phyloP scores from a whole-genome alignment of 92 coral and sea anemone genomes.

The Chrysogorgia sp. region DNA sequence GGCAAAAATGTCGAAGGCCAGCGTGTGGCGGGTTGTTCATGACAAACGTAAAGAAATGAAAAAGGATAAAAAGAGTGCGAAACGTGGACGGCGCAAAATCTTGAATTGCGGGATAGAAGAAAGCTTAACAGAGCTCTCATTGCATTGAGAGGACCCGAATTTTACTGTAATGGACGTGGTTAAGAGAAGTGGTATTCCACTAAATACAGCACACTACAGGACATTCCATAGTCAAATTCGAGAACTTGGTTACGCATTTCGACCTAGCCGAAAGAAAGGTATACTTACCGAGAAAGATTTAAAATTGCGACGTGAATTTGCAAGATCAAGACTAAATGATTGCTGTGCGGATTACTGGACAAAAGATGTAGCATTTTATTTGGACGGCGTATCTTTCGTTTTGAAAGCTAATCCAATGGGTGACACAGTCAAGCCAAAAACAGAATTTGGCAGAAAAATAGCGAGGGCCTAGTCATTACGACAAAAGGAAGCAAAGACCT shows the following conservation, averaged over 20 bases:
- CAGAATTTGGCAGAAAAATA: conserved; percentile 52
- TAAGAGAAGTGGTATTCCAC: conserved; percentile 19
- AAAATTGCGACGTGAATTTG: conserved; percentile 42
- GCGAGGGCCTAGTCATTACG: conserved; percentile 51
- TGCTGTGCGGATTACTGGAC: conserved; percentile 39
- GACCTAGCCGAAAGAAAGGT: conserved; percentile 59
- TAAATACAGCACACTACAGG: conserved; percentile 2
- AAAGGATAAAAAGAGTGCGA: not conserved
- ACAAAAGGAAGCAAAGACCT: conserved; percentile 61
- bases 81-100: conserved; percentile 10
- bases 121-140: not conserved
- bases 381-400: conserved; percentile 58
- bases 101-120: not conserved
- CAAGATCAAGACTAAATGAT: not conserved
- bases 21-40: conserved; percentile 2
- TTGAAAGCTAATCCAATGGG: conserved; percentile 45
- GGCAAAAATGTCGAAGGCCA: conserved; percentile 15
- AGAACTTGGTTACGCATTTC: conserved; percentile 41
- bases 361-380: conserved; percentile 47
- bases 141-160: conserved; percentile 4
- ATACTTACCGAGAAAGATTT: conserved; percentile 47
- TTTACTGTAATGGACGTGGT: conserved; percentile 32
- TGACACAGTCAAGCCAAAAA: conserved; percentile 30
- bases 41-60: not conserved
- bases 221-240: conserved; percentile 8